These are phyloP conservation scores for Tetraodon nigroviridis DNA, from an alignment of 2,113 vertebrate species.

Conservation along the genomic window DNA sequence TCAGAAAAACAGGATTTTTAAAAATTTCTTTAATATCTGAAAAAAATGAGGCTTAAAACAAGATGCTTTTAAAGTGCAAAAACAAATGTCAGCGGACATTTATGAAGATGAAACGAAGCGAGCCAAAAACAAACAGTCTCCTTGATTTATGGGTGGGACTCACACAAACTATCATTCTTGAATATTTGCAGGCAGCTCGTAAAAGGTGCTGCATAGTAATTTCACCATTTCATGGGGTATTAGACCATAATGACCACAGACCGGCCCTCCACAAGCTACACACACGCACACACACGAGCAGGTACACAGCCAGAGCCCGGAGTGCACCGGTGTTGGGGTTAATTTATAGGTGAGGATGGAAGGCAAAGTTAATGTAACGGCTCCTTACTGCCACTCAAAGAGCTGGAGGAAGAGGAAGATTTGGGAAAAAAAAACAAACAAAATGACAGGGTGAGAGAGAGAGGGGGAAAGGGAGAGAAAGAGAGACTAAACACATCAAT, in stretches of 20 bases:
- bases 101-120: conserved; percentile 36
- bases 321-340: conserved; percentile 59
- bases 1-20: not conserved
- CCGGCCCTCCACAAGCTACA: conserved; percentile 73
- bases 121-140: conserved; percentile 60
- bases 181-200: conserved; percentile 86
- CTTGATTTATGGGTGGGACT: conserved; percentile 53
- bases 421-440: conserved; percentile 11
- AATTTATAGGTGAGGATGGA: conserved; percentile 93
- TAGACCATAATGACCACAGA: conserved; percentile 98
- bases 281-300: conserved; percentile 54
- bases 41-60: not conserved
- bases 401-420: conserved; percentile 46
- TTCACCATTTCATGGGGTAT: conserved; percentile 99
- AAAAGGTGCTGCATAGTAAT: conserved; percentile 91
- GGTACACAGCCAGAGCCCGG: conserved; percentile 59
- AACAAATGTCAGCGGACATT: conserved; percentile 9
- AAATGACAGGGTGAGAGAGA: not conserved
- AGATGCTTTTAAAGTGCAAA: conserved; percentile 4
- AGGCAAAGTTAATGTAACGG: conserved; percentile 87
- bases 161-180: conserved; percentile 69
- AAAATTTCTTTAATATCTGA: no score
- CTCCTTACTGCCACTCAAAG: conserved; percentile 82
- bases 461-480: conserved; percentile 8
- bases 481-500: conserved; percentile 44